Base-by-base conservation (phyloP, 2,797 vertebrate genomes). In the Pyrocephalus nanus region DNA sequence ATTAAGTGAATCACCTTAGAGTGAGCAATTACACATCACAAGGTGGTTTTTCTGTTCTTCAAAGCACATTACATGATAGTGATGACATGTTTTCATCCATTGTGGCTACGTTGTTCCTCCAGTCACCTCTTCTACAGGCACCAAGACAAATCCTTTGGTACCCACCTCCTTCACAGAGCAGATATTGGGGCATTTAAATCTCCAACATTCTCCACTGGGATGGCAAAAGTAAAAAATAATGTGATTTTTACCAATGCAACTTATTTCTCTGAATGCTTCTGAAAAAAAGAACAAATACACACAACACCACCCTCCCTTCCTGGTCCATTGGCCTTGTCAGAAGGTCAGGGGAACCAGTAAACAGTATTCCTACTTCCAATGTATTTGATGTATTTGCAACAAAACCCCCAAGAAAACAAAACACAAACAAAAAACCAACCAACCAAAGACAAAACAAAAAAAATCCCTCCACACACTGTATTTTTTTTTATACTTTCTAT, bases 101-200 rank as follows among this genome's bases (percentile, higher is more conserved):
- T 84, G 81, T 18, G 57, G 11, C 53, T 58, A 29, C 13, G 22
- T 57, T 69, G 15, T 70, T 86, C 29, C 19, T 92, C 30, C 62
- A 86, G 29, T 13, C 40, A 50, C 25, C 38, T 60, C 27, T 76
- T 64, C 45, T 36, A 42, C 25, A 64, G 48, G 26, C 40, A 66
- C 22, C 0, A 3, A 89, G 19, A 60, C 21, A 77, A 93, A 69
- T 9, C 32, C 45, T 72, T 84, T 50, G 3, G 7, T 50, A 79
- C 1, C 3, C 11, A 5, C 3, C 13, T 10, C 20, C 48, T 19
- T 51, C 32, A 32, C 0, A 51, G 8, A 26, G 30, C 4, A 48
- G 5, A 7, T 40, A 60, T 8, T 3, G 0, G 8, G 8, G 9
- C 20, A 66, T 3, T 19, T 20, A 27, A 47, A 8, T 36, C 13